Evolutionary conservation across 2,888 invertebrate species (phyloP), one percentile per base, ranked within the genome.

Genomic region (Leptopterna dolabrata): DNA sequence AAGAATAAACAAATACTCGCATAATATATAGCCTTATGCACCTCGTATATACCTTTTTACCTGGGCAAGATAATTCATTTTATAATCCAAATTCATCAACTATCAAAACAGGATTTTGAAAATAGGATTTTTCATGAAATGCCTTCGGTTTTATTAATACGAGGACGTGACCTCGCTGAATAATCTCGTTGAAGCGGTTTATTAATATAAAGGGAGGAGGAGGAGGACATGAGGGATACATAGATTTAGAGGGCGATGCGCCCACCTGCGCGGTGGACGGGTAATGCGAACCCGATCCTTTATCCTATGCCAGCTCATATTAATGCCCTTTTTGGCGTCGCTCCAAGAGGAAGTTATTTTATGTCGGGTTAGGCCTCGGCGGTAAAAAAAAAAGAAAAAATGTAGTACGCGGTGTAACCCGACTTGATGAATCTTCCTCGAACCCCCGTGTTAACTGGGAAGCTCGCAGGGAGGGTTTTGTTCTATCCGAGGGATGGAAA

Each of bases 231-330:
- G n/a, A n/a, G n/a, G n/a, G n/a, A n/a, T n/a, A n/a, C n/a, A n/a
- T n/a, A n/a, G 63, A 24, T 47, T 36, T 55, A 71, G 19, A 19
- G 27, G 9, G 41, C 36, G 29, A 36, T 73, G 73, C 36, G 36
- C 36, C 36, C 36, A 73, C 73, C 30, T 36, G 36, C 36, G 36
- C 73, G 36, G 36, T 14, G 30, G 36, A 36, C 14, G 63, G 63
- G 73, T 73, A 73, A 73, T 73, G 73, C 36, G 73, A 73, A 30
- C 73, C 19, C 41, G 73, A 73, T 73, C 73, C 73, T 41, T 41
- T 73, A 30, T 73, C 73, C 41, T 70, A 24, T 70, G 73, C 73
- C 73, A 36, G 36, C 13, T 73, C 73, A 73, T 73, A 73, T 73
- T 73, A 73, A 73, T 73, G 73, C 73, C 73, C 73, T 73, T 73